Conservation (phyloP, 2,797 vertebrate genomes). For the Liasis olivaceus region DNA sequence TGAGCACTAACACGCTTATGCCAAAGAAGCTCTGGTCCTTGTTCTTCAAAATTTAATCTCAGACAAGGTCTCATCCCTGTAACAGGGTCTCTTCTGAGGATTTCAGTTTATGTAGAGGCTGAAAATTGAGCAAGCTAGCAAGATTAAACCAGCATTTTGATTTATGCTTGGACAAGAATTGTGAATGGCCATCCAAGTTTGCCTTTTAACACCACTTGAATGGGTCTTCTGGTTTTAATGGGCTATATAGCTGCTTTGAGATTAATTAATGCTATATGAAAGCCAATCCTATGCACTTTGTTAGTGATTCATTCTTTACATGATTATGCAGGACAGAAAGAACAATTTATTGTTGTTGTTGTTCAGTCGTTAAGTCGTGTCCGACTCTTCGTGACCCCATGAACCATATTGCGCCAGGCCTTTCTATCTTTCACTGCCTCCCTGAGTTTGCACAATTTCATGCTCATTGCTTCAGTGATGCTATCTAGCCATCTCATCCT, state of each 20-base stretch:
- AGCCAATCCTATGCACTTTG: not conserved
- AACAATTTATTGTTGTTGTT: too few species aligned
- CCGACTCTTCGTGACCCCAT: too few species aligned
- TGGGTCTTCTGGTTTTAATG: not conserved
- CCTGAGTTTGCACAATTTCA: too few species aligned
- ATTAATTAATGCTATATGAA: not conserved
- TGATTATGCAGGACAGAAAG: constrained; percentile 8
- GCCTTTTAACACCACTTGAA: not conserved
- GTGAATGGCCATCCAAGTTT: not conserved
- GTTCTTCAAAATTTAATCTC: not conserved
- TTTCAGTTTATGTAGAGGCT: not conserved
- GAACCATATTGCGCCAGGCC: too few species aligned
- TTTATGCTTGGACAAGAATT: not conserved
- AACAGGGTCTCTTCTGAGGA: not conserved
- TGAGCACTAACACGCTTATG: not conserved
- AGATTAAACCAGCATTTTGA: not conserved
- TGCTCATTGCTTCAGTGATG: too few species aligned
- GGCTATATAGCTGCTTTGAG: not conserved
- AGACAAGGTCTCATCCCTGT: not conserved
- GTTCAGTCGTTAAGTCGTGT: too few species aligned
- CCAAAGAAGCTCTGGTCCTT: not conserved
- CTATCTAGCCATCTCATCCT: too few species aligned
- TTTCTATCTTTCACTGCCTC: too few species aligned
- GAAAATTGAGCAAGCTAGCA: not conserved
- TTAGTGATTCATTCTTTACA: constrained; percentile 1